A percentile compares a stretch with the other conserved stretches of the same genome.
phyloP scores from a whole-genome alignment of 1,140 invertebrate species.

The Oryctes rhinoceros region DNA sequence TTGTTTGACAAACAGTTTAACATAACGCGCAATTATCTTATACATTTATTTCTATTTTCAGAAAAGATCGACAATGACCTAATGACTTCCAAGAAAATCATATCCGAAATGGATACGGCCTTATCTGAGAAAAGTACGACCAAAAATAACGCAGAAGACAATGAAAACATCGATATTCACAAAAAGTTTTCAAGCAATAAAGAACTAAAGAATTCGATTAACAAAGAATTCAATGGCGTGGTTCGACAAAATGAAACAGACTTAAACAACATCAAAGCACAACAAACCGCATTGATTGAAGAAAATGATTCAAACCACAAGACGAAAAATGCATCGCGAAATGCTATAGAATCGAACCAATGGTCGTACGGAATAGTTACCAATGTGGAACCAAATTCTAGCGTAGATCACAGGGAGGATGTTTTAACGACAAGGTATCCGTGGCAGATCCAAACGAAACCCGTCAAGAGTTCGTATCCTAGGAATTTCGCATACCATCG shows the following conservation, averaged over 20 bases:
- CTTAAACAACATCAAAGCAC: neutral
- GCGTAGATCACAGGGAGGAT: neutral
- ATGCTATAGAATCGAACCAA: constrained; percentile 43
- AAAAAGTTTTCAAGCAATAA: neutral
- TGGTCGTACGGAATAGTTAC: constrained; percentile 47
- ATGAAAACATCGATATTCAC: constrained; percentile 7
- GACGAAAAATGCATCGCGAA: constrained; percentile 41
- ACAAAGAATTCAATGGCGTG: neutral
- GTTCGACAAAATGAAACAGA: constrained; percentile 14
- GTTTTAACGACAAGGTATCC: constrained; percentile 43
- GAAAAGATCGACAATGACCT: constrained; percentile 54
- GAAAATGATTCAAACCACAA: constrained; percentile 8
- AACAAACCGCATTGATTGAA: neutral
- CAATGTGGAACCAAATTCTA: neutral
- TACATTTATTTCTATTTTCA: constrained; percentile 43
- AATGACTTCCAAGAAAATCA: constrained; percentile 50
- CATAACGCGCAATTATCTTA: neutral
- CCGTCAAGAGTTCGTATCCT: constrained; percentile 47
- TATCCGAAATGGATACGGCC: constrained; percentile 44
- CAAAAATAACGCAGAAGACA: constrained; percentile 35
- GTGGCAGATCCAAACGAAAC: constrained; percentile 39
- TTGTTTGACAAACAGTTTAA: no score
- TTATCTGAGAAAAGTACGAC: constrained; percentile 14
- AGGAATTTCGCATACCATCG: constrained; percentile 58
- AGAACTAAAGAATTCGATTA: neutral